Evolutionary conservation across 1,140 invertebrate species (phyloP).

Genomic region (Popillia japonica): DNA sequence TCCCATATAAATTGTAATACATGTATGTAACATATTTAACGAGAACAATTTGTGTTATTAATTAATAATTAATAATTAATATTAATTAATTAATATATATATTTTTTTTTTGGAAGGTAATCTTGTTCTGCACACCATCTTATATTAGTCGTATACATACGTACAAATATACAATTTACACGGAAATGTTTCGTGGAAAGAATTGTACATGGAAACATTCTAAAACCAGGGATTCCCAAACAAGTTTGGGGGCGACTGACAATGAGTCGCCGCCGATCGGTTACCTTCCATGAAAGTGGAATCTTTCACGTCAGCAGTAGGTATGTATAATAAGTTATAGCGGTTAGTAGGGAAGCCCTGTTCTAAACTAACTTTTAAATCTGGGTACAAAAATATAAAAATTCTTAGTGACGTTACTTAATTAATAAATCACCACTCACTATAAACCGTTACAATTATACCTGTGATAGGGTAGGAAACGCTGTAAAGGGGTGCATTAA

Average conservation of each 20-base stretch:
- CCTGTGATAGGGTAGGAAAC: background rate
- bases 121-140: no score
- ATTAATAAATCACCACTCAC: background rate
- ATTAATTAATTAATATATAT: no score
- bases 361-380: conserved; percentile 27
- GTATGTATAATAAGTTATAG: no score
- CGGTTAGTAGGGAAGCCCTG: background rate
- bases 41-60: no score
- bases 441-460: background rate
- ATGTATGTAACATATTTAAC: background rate
- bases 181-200: conserved; percentile 4
- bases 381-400: conserved; percentile 30
- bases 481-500: background rate
- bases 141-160: no score
- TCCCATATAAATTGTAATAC: background rate
- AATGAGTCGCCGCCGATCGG: no score
- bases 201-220: background rate
- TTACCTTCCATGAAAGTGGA: no score
- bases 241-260: no score
- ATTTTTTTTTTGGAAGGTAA: no score
- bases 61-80: no score
- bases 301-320: no score
- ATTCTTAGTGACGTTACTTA: conserved; percentile 16
- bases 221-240: no score
- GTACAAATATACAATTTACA: background rate